phyloP scores from a whole-genome alignment of 2,113 vertebrate species.

The Abramis brama region DNA sequence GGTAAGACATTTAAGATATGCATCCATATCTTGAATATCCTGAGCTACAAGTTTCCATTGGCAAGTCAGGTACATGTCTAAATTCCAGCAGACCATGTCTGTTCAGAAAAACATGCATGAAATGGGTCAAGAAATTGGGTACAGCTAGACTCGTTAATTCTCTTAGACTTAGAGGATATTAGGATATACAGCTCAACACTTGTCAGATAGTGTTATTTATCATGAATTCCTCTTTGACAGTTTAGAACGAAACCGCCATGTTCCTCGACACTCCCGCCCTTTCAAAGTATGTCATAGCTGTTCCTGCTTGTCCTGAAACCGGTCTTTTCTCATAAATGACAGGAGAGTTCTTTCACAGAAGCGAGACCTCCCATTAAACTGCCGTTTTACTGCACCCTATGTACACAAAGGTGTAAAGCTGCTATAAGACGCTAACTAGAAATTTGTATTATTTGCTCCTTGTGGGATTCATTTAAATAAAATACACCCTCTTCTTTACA shows the following conservation, averaged over 20 bases:
- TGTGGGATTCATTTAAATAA: not conserved
- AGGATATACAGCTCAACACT: not conserved
- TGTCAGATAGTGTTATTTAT: not conserved
- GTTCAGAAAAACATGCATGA: not conserved
- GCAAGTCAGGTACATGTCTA: conserved; percentile 5
- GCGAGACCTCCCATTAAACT: not conserved
- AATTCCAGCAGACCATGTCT: not conserved
- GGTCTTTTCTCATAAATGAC: conserved; percentile 21
- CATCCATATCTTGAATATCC: conserved; percentile 24
- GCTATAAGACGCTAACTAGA: not conserved
- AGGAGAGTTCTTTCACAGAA: not conserved
- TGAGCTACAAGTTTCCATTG: conserved; percentile 13
- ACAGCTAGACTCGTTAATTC: too few species aligned
- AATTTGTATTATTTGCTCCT: not conserved
- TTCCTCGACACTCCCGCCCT: not conserved
- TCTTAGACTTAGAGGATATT: not conserved
- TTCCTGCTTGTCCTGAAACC: conserved; percentile 28
- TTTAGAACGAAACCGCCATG: not conserved
- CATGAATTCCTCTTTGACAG: conserved; percentile 19
- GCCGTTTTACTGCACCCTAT: conserved; percentile 14
- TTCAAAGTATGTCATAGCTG: conserved; percentile 8
- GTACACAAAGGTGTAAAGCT: conserved; percentile 26
- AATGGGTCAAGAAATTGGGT: not conserved
- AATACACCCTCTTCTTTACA: not conserved
- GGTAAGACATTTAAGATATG: conserved; percentile 30